Base-by-base conservation (phyloP, 2,888 invertebrate genomes). In the Hyposoter didymator region DNA sequence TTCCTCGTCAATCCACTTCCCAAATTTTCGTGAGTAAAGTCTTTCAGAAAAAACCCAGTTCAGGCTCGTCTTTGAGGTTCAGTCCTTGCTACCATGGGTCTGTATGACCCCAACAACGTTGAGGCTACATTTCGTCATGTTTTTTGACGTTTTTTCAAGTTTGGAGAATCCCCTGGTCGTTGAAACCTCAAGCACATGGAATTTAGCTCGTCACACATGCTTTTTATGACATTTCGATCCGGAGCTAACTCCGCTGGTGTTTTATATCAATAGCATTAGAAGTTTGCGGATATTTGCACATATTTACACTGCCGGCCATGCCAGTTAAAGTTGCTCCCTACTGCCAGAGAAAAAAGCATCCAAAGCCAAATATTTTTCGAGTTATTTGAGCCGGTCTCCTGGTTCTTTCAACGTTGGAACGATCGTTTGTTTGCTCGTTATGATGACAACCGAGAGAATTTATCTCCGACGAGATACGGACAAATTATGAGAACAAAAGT, bases 341-440 rank as follows among this genome's bases (percentile, higher is more conserved):
- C 28, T 28, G 39, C n/a, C 17, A 17, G n/a, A 64, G n/a, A 64
- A n/a, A 14, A 64, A 39, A 35, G 1, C 59, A 28, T 5, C 14
- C 28, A 59, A 59, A 59, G 59, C 28, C 28, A 59, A 59, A 59
- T 59, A 59, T 59, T 59, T 59, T 59, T 59, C 59, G 28, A 59
- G 28, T 59, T 8, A 59, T 59, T 28, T 14, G 59, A 59, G 12
- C 59, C 59, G 59, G 6, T 28, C 59, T 14, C 28, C 59, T 59
- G 59, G 14, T 2, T 66, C 19, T 66, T 39, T 39, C 64, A 66
- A 39, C 39, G n/a, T n/a, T 66, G 10, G n/a, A 52, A 19, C 22
- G 19, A 19, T 32, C 28, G n/a, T 52, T 72, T 52, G 70, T 72
- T 72, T 72, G 52, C 43, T 72, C 52, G 49, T 72, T n/a, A 32